Base-by-base conservation (phyloP, 2,113 vertebrate species). In the Desmodus rotundus region DNA sequence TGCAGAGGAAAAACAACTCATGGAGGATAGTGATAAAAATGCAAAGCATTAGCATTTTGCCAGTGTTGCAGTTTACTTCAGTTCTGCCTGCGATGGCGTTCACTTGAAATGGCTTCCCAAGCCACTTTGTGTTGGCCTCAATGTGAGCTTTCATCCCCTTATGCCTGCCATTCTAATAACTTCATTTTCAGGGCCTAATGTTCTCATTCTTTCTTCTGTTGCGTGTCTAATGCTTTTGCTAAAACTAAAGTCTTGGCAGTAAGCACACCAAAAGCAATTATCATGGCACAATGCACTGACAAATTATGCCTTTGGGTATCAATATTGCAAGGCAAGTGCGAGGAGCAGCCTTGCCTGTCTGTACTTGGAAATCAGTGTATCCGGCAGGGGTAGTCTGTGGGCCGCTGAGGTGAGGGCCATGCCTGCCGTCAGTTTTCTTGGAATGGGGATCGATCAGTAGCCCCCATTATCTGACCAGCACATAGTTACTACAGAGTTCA, bases 221-320 rank as follows among this genome's bases (percentile, higher is more conserved):
- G 90, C 17, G 0, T 58, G n/a, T 97, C 97, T 94, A 96, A 91
- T 38, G n/a, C 87, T 74, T 84, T 97, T 56, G 94, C 72, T 96
- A 93, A 97, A 98, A 97, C 38, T 56, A 72, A 86, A 93, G 22
- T 38, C 88, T 63, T 85, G 10, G 2, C 5, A 85, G 89, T 87
- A 97, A 96, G 96, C 67, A 95, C 86, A 33, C 72, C 26, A 96
- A 47, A 96, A 94, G 83, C 61, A 83, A 86, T 95, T 97, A 91
- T 68, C 77, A 36, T 70, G 74, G 63, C 31, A 77, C 4, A 68
- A 33, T 92, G 77, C 95, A 67, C 89, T 97, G 58, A 84, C 88
- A 95, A 97, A 96, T 96, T 90, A 87, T 33, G 93, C 38, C 89
- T 56, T 1, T 94, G 58, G 87, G 11, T 73, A 19, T 95, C 93